phyloP scores from a whole-genome alignment of 2,797 vertebrate genomes.

The Eulemur albifrons region DNA sequence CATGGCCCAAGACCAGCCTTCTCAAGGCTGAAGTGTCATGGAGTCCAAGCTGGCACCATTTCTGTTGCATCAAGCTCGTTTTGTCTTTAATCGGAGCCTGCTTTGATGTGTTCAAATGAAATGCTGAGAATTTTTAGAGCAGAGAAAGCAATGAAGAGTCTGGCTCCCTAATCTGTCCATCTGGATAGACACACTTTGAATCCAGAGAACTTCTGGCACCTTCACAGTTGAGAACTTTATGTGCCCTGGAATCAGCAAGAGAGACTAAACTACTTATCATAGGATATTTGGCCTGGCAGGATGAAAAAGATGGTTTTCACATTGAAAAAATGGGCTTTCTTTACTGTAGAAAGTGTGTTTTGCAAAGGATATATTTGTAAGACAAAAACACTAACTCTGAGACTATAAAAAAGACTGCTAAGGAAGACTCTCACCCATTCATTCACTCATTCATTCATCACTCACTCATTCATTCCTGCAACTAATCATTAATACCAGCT shows the following conservation, averaged over 20 bases:
- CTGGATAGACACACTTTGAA: conserved; percentile 50
- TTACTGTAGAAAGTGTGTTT: not conserved
- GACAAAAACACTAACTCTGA: not conserved
- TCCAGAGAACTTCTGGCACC: conserved; percentile 53
- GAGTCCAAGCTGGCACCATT: conserved; percentile 37
- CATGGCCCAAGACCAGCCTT: conserved; percentile 48
- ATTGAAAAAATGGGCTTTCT: not conserved
- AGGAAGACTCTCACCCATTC: not conserved
- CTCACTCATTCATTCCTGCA: not conserved
- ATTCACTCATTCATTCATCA: not conserved
- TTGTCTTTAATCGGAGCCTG: conserved; percentile 41
- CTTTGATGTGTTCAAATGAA: conserved; percentile 40
- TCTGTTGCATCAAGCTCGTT: not conserved
- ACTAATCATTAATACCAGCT: not conserved
- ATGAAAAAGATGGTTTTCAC: conserved; percentile 35
- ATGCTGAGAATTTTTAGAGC: conserved; percentile 51
- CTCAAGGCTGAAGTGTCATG: not conserved
- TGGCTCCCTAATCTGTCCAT: conserved; percentile 60
- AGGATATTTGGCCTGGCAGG: not conserved
- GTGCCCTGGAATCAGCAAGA: conserved; percentile 63
- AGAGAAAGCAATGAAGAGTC: conserved; percentile 58
- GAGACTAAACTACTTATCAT: conserved; percentile 43
- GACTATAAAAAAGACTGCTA: not conserved
- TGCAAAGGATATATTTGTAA: not conserved
- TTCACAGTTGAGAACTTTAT: conserved; percentile 57